Conservation (phyloP, 1,140 invertebrate species). For the Drosophila ananassae region DNA sequence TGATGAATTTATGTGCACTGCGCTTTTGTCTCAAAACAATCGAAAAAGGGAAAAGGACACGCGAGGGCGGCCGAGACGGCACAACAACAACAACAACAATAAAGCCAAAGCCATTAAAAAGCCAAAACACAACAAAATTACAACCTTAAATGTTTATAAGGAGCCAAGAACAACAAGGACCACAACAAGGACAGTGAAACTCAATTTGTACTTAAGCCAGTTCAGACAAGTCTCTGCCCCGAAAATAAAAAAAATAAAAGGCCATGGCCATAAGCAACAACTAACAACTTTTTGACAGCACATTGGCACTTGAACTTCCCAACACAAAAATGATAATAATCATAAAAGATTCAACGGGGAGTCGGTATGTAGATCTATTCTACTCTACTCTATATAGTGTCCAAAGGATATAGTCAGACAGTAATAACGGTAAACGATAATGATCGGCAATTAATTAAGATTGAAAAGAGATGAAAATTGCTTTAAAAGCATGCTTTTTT, state of each 20-base stretch:
- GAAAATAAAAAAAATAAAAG: conserved; percentile 23
- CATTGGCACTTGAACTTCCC: conserved; percentile 70
- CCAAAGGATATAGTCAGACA: conserved; percentile 8
- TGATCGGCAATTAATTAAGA: conserved; percentile 22
- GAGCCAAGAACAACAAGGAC: conserved; percentile 16
- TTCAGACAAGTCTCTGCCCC: conserved; percentile 54
- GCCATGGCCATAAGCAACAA: conserved; percentile 37
- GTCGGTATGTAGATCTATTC: not conserved
- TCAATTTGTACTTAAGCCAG: conserved; percentile 69
- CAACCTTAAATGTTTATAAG: conserved; percentile 62
- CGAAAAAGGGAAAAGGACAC: not conserved
- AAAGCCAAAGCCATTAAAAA: conserved; percentile 67
- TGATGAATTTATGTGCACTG: conserved; percentile 71
- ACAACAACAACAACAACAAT: too few relatives aligned
- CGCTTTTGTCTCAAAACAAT: conserved; percentile 49
- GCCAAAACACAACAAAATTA: conserved; percentile 58
- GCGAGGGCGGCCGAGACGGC: conserved; percentile 1
- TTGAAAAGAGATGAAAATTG: not conserved
- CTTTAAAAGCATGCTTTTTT: not conserved
- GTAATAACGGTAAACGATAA: conserved; percentile 24
- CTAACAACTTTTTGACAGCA: conserved; percentile 69
- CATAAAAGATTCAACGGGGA: not conserved
- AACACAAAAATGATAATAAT: conserved; percentile 1
- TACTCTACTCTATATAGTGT: not conserved
- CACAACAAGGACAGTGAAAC: conserved; percentile 53